These are phyloP conservation scores for Heliothis virescens DNA, from an alignment of 1,140 invertebrate genomes.

Conservation along the genomic window DNA sequence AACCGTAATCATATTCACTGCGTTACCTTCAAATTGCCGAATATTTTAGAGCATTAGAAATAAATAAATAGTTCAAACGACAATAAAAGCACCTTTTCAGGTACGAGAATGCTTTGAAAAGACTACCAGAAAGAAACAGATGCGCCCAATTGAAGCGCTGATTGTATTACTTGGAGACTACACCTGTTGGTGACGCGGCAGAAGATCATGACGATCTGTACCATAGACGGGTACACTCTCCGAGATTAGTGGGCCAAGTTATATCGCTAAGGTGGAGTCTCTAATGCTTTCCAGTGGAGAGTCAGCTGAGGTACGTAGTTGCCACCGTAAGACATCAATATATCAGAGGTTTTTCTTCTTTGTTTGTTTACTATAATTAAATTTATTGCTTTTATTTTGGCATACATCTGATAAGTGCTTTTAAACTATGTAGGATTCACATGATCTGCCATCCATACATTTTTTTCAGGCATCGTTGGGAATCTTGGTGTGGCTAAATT, in stretches of 20 bases:
- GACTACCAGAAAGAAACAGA: constrained; percentile 97
- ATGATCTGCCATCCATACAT: not conserved
- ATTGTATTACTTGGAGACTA: constrained; percentile 94
- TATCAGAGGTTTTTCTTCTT: too few relatives aligned
- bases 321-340: not conserved
- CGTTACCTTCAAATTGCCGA: too few relatives aligned
- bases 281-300: constrained; percentile 96
- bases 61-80: not conserved
- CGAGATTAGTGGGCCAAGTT: constrained; percentile 94
- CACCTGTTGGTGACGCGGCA: constrained; percentile 93
- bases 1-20: not conserved
- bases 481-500: constrained; percentile 92
- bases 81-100: constrained; percentile 57
- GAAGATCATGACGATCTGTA: constrained; percentile 98
- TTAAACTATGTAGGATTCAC: not conserved
- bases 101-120: constrained; percentile 95
- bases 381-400: not conserved
- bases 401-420: not conserved
- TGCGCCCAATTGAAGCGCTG: constrained; percentile 93
- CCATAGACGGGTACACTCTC: constrained; percentile 96
- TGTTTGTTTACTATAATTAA: too few relatives aligned
- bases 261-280: constrained; percentile 94
- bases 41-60: not conserved
- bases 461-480: constrained; percentile 91
- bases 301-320: constrained; percentile 89